Evolutionary conservation across 1,140 invertebrate species (phyloP).

Genomic region (Stegodyphus dumicola): DNA sequence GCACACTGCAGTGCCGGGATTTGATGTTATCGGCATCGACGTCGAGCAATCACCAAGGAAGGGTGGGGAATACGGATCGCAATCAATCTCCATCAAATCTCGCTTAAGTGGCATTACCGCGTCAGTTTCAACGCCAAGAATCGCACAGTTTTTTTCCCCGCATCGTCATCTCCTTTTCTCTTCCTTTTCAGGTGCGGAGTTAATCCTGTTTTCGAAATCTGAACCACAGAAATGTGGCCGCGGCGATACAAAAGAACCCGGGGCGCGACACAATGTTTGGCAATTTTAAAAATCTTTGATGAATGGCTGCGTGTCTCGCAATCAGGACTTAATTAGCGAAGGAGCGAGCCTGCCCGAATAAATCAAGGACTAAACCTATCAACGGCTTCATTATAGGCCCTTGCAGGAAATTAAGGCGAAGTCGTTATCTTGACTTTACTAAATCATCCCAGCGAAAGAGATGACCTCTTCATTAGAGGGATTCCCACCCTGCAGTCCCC

Average conservation of each 20-base stretch:
- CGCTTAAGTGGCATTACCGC: constrained; percentile 23
- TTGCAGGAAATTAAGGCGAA: constrained; percentile 26
- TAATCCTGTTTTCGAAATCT: not conserved
- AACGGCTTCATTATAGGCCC: constrained; percentile 22
- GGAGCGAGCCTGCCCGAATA: not conserved
- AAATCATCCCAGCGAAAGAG: constrained; percentile 21
- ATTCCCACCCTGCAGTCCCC: not conserved
- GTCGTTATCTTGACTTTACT: constrained; percentile 29
- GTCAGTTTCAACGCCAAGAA: not conserved
- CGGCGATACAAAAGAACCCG: not conserved
- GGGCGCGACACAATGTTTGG: not conserved
- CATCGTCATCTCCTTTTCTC: not conserved
- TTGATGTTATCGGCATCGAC: constrained; percentile 2
- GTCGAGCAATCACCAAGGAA: no score
- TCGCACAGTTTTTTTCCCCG: not conserved
- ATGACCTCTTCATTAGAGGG: constrained; percentile 24
- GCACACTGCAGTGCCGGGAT: no score
- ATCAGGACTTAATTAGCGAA: constrained; percentile 14
- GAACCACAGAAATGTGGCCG: no score
- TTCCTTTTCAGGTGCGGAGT: not conserved
- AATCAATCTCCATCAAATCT: constrained; percentile 25
- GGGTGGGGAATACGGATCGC: not conserved
- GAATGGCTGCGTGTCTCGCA: not conserved
- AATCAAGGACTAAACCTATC: constrained; percentile 25
- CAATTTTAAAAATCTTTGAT: not conserved